A percentile compares a stretch with the other conserved stretches of the same genome.
Conservation (phyloP, 2,888 invertebrate genomes). For the Nysson spinosus region DNA sequence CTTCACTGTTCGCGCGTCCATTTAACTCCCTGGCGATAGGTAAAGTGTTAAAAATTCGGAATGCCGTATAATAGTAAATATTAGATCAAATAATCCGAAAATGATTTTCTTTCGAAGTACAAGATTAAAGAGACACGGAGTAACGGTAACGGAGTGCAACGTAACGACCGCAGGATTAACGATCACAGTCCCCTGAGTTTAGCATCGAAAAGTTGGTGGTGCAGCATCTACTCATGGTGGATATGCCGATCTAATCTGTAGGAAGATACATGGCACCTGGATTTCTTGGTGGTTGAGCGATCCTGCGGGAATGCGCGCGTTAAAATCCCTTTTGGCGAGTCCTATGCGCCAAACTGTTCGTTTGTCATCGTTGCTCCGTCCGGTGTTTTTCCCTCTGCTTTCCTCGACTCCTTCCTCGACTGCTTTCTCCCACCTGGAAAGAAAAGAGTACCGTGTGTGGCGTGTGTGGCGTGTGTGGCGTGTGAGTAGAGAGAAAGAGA, state of each 20-base stretch:
- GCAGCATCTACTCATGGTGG: constrained; percentile 38
- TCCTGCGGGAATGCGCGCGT: constrained; percentile 22
- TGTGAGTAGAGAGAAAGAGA: constrained; percentile 42
- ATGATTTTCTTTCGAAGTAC: too few relatives aligned
- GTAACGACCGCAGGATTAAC: constrained; percentile 32
- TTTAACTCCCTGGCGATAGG: too few relatives aligned
- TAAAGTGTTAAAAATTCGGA: too few relatives aligned
- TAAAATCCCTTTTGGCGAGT: constrained; percentile 2
- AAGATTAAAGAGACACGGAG: too few relatives aligned
- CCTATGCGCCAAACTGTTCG: constrained; percentile 14
- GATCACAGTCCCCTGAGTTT: constrained; percentile 33
- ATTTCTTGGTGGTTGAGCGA: constrained; percentile 41
- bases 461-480: too few relatives aligned
- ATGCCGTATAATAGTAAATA: too few relatives aligned
- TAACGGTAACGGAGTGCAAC: constrained; percentile 43
- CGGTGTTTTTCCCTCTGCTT: constrained; percentile 23
- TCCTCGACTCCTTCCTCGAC: constrained; percentile 1
- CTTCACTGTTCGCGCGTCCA: too few relatives aligned
- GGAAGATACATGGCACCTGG: constrained; percentile 43
- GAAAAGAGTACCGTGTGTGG: constrained; percentile 37
- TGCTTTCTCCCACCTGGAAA: not conserved
- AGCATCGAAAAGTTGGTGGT: constrained; percentile 42
- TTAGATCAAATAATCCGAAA: too few relatives aligned
- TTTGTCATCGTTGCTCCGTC: constrained; percentile 14
- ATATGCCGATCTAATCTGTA: constrained; percentile 45